These are phyloP conservation scores for Drosophila acutilabella DNA, from an alignment of 2,888 invertebrate genomes.

Conservation along the genomic window DNA sequence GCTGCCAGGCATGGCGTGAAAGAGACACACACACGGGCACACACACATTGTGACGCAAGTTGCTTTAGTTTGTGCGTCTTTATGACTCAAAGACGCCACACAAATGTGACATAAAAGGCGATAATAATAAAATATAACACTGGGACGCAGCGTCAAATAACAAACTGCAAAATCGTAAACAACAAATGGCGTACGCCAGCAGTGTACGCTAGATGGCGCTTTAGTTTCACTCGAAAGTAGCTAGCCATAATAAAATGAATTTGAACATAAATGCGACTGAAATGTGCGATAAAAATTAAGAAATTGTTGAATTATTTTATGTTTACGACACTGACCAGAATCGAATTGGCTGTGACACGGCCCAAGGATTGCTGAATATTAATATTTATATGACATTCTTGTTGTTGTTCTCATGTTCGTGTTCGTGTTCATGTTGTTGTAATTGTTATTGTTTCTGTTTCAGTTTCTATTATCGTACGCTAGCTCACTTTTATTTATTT, in stretches of 20 bases:
- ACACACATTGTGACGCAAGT: constrained; percentile 44
- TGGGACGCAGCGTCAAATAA: constrained; percentile 61
- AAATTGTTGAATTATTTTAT: constrained; percentile 76
- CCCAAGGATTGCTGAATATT: constrained; percentile 37
- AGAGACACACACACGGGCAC: constrained; percentile 42
- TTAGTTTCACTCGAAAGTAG: constrained; percentile 66
- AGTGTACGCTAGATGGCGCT: constrained; percentile 72
- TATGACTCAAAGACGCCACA: constrained; percentile 80
- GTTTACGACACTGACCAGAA: constrained; percentile 43
- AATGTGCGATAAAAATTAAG: constrained; percentile 73
- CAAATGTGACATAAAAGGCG: constrained; percentile 78
- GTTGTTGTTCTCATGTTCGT: constrained; percentile 15
- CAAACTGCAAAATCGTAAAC: constrained; percentile 80
- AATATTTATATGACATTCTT: constrained; percentile 48
- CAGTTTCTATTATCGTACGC: constrained; percentile 31
- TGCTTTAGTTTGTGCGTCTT: constrained; percentile 78
- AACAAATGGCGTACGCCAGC: constrained; percentile 47
- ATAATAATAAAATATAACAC: constrained; percentile 80
- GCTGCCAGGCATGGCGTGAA: constrained; percentile 78
- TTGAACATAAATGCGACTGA: constrained; percentile 58
- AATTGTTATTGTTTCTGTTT: constrained; percentile 3
- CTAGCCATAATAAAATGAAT: constrained; percentile 53
- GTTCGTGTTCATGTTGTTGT: constrained; percentile 30
- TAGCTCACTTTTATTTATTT: constrained; percentile 35
- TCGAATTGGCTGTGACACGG: not conserved